These are phyloP conservation scores for Camponotus fellah DNA, from an alignment of 2,888 invertebrate species.

Conservation along the genomic window DNA sequence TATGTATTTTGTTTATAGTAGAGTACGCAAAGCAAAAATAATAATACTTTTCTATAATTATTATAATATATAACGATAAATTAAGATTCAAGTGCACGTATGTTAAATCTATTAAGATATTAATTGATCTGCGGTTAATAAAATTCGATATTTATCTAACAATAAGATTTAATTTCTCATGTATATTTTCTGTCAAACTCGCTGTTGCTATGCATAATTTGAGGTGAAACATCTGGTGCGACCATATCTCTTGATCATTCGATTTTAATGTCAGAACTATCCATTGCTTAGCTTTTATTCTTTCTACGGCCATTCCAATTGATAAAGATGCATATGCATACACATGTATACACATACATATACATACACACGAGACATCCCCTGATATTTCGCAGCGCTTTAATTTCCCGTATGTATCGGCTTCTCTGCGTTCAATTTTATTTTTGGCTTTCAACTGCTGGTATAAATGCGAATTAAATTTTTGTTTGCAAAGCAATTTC, in stretches of 20 bases:
- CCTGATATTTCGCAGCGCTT: constrained; percentile 11
- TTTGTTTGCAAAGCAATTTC: constrained; percentile 14
- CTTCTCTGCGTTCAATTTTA: constrained; percentile 11
- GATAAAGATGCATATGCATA: constrained; percentile 24
- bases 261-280: background rate
- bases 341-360: background rate
- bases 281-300: constrained; percentile 19
- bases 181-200: background rate
- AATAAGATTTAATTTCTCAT: background rate
- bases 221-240: background rate
- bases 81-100: background rate
- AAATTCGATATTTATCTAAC: background rate
- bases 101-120: background rate
- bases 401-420: constrained; percentile 30
- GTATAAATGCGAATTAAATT: constrained; percentile 31
- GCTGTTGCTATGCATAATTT: background rate
- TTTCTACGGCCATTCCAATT: constrained; percentile 11
- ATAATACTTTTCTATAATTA: too few relatives aligned
- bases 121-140: background rate
- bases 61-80: too few relatives aligned
- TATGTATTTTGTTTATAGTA: too few relatives aligned
- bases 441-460: background rate
- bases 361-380: background rate
- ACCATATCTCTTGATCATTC: background rate
- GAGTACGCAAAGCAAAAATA: too few relatives aligned